Evolutionary conservation across 35 echinoderm and acorn worm species (phyloP), one percentile per base, ranked within the genome.

Genomic region (Diadema setosum): DNA sequence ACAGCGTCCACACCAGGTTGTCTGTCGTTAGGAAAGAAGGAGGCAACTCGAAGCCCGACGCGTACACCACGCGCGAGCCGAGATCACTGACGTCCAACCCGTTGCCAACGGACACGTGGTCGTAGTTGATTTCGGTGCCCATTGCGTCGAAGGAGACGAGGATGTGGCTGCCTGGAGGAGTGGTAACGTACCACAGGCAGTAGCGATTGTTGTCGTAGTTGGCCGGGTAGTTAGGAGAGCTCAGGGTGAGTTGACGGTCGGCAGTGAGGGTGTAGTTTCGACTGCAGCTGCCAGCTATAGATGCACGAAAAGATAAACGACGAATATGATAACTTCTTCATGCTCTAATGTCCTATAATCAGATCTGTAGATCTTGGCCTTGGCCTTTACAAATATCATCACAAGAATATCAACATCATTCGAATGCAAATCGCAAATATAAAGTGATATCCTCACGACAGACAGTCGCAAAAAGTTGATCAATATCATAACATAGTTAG

Each of bases 121-220:
- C 96, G 57, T 99, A 99, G 46, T 84, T 81, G 84, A 87, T 5
- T 65, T 99, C 96, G 0, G 96, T 94, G 30, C 59, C 27, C 33
- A 94, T 92, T 8, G 57, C 52, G 15, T 16, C n/a, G 48, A 99
- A 91, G 23, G 45, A 61, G 21, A 99, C 87, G 21, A 80, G 88
- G 82, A 99, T 87, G 83, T 92, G 89, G 37, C 88, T 99, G 37
- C 96, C 96, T 5, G 82, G 58, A 23, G 81, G 21, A 17, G 89
- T 76, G 17, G 59, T 52, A 11, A 99, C 75, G 39, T 90, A 74
- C 96, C 96, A 99, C 5, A 81, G 86, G 39, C 96, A 99, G 43
- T 85, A 89, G 5, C 92, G 93, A 50, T 99, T 99, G 92, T 91
- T 94, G 41, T 84, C 89, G 73, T 99, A 99, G 64, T 99, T 94